Conservation (phyloP, 2,888 invertebrate species). For the Microdon myrmicae region DNA sequence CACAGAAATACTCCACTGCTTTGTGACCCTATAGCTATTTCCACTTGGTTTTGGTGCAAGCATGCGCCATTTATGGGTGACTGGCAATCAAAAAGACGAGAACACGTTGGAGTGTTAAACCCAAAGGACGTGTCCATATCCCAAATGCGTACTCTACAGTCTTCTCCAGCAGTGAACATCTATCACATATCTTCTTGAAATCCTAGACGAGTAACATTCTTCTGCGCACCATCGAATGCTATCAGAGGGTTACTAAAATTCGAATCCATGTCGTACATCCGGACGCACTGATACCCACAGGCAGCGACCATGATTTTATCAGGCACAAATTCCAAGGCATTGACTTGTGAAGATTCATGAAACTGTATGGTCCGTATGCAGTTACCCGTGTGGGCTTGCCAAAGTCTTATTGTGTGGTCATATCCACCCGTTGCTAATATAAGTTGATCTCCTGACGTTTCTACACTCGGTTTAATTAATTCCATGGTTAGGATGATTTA, state of each 20-base stretch:
- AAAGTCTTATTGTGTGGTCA: slow-evolving; percentile 96
- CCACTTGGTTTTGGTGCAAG: slow-evolving; percentile 96
- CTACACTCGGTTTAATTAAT: slow-evolving; percentile 55
- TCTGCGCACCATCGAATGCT: slow-evolving; percentile 90
- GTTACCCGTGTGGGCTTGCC: slow-evolving; percentile 95
- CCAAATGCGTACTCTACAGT: slow-evolving; percentile 92
- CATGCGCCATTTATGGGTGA: slow-evolving; percentile 93
- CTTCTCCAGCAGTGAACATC: slow-evolving; percentile 99
- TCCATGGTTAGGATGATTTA: too few relatives aligned
- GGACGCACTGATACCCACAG: slow-evolving; percentile 95
- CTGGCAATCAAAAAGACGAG: slow-evolving; percentile 88
- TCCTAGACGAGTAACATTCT: slow-evolving; percentile 89
- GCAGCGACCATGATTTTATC: slow-evolving; percentile 91
- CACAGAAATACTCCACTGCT: slow-evolving; percentile 94
- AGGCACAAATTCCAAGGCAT: slow-evolving; percentile 92
- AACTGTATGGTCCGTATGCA: slow-evolving; percentile 92
- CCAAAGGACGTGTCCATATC: slow-evolving; percentile 79
- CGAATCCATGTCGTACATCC: slow-evolving; percentile 91
- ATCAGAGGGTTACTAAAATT: slow-evolving; percentile 89
- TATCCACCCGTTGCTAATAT: slow-evolving; percentile 95
- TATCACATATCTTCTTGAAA: slow-evolving; percentile 77
- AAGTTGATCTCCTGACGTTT: slow-evolving; percentile 74
- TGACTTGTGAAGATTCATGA: slow-evolving; percentile 92
- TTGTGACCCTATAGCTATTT: slow-evolving; percentile 95
- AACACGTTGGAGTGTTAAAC: slow-evolving; percentile 75